These are phyloP conservation scores for Anniella stebbinsi DNA, from an alignment of 2,797 vertebrate species.

Conservation along the genomic window DNA sequence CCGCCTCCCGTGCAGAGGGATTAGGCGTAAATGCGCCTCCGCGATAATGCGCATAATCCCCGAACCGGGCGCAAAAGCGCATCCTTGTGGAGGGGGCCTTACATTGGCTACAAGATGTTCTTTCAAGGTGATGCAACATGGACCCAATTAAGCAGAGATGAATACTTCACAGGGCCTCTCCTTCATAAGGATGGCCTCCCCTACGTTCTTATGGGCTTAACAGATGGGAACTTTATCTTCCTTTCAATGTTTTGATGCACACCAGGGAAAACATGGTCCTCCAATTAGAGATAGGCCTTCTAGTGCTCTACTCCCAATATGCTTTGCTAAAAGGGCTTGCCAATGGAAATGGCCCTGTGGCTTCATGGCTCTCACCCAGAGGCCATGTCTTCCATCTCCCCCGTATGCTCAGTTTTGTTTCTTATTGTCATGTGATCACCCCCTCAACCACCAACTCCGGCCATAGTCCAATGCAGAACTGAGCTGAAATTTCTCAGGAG, in stretches of 20 bases:
- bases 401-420: not conserved
- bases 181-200: conserved; percentile 14
- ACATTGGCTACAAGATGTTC: conserved; percentile 47
- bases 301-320: not conserved
- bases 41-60: no score
- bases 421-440: not conserved
- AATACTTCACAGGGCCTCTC: conserved; percentile 36
- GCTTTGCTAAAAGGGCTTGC: not conserved
- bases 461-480: not conserved
- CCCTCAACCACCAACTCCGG: not conserved
- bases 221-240: not conserved
- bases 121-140: not conserved
- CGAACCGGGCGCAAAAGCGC: no score
- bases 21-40: no score
- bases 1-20: no score
- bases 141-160: conserved; percentile 46
- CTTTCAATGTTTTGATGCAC: not conserved
- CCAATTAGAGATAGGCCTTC: conserved; percentile 37
- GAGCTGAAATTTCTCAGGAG: not conserved
- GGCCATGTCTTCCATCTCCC: no score
- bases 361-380: not conserved
- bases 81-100: no score
- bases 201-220: conserved; percentile 24
- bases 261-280: not conserved
- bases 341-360: not conserved